Percentiles rank a stretch among this genome's conserved stretches.
Conservation (phyloP, 2,113 vertebrate genomes). For the Dromas ardeola region DNA sequence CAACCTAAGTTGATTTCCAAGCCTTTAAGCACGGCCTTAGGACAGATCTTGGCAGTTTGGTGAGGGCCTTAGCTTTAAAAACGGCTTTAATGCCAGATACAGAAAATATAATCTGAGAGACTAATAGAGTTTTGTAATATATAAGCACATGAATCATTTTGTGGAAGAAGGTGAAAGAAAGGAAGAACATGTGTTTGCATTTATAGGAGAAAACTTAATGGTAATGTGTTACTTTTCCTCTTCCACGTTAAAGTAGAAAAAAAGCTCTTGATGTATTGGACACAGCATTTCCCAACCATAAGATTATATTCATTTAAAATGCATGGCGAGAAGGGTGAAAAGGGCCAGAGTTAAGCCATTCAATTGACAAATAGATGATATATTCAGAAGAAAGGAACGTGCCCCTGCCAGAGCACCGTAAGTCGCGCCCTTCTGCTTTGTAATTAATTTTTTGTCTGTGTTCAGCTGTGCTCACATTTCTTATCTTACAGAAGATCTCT, state of each 20-base stretch:
- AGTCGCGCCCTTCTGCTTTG: not conserved
- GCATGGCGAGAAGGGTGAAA: not conserved
- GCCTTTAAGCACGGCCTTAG: not conserved
- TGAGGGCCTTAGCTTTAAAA: not conserved
- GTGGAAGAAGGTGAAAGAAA: not conserved
- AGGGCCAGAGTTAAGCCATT: not conserved
- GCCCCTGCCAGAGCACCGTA: not conserved
- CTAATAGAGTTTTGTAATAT: not conserved
- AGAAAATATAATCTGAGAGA: not conserved
- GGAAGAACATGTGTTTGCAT: not conserved
- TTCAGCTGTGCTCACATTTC: not conserved
- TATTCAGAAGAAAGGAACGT: not conserved
- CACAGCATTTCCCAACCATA: not conserved
- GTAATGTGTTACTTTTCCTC: not conserved
- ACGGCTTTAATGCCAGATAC: not conserved
- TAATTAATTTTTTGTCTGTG: not conserved
- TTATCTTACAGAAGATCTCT: not conserved
- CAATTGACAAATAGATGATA: not conserved
- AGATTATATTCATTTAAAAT: not conserved
- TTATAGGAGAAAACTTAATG: not conserved
- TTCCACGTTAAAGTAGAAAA: not conserved
- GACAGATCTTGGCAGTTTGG: not conserved
- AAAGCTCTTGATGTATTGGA: not conserved
- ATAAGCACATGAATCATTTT: not conserved
- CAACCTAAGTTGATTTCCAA: conserved; percentile 11